Conservation (phyloP, 2,888 invertebrate species). For the Xestia c-nigrum region DNA sequence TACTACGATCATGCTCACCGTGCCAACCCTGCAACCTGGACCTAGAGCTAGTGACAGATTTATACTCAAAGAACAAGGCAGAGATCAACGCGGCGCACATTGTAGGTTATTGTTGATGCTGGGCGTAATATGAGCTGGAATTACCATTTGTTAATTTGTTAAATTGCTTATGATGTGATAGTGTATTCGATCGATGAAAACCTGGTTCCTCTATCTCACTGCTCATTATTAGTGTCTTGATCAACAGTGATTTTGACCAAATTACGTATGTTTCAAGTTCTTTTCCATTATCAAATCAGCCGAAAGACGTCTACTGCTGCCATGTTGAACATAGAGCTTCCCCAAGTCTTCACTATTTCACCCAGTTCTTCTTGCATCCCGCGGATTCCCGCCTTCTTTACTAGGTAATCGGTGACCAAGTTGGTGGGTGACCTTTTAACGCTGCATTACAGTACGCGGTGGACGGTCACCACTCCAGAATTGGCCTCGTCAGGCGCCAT, state of each 20-base stretch:
- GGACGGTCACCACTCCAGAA: not conserved
- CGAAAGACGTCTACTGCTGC: not conserved
- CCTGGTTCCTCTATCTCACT: not conserved
- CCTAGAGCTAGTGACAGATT: conserved; percentile 46
- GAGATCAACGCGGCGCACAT: conserved; percentile 44
- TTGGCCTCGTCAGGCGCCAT: not conserved
- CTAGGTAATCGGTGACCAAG: not conserved
- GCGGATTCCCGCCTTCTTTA: not conserved
- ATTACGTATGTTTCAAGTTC: not conserved
- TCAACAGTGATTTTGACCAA: not conserved
- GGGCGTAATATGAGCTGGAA: conserved; percentile 23
- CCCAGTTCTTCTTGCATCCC: not conserved
- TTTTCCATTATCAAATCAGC: not conserved
- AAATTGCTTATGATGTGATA: conserved; percentile 20
- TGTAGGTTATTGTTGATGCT: conserved; percentile 36
- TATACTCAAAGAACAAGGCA: conserved; percentile 52
- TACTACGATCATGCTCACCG: not conserved
- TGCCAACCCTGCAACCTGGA: conserved; percentile 52
- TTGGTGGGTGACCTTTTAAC: not conserved
- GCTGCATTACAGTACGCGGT: not conserved
- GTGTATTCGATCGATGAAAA: not conserved
- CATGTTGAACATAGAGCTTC: not conserved
- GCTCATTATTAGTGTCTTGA: too few species aligned
- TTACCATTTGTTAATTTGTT: conserved; percentile 46
- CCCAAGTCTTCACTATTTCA: not conserved